Conservation (phyloP, 2,797 vertebrate genomes). For the Choloepus didactylus region DNA sequence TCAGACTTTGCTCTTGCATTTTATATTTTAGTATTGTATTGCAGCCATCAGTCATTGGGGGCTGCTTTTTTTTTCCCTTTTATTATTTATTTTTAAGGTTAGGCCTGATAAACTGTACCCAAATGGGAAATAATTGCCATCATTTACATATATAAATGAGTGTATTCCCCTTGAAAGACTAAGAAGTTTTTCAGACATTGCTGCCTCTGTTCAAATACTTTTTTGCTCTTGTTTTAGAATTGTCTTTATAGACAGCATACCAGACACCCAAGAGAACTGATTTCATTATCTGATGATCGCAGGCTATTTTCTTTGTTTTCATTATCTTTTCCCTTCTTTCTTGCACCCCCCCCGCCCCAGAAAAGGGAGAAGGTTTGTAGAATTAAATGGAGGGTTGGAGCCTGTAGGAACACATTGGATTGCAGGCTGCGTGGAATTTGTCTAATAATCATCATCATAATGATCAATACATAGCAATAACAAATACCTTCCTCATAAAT, state of each 20-base stretch:
- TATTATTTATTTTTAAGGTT: conserved; percentile 17
- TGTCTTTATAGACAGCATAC: not conserved
- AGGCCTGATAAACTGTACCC: not conserved
- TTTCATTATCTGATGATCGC: not conserved
- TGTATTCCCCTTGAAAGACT: not conserved
- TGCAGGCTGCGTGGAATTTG: not conserved
- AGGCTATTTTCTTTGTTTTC: not conserved
- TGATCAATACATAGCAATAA: not conserved
- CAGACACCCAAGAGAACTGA: not conserved
- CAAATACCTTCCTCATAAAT: not conserved
- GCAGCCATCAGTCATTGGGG: not conserved
- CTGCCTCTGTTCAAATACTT: conserved; percentile 42
- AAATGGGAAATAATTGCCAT: not conserved
- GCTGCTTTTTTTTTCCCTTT: not conserved
- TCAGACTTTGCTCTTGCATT: conserved; percentile 51
- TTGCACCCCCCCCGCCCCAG: not conserved
- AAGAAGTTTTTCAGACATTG: not conserved
- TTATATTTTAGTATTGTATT: conserved; percentile 37
- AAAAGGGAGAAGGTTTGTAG: not conserved
- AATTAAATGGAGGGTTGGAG: not conserved
- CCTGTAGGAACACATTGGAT: not conserved
- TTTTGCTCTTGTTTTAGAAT: conserved; percentile 12
- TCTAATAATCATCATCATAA: conserved; percentile 12
- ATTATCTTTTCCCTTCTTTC: not conserved
- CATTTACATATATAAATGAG: not conserved